phyloP scores from a whole-genome alignment of 2,888 invertebrate species.

The Sarcophaga variegata region DNA sequence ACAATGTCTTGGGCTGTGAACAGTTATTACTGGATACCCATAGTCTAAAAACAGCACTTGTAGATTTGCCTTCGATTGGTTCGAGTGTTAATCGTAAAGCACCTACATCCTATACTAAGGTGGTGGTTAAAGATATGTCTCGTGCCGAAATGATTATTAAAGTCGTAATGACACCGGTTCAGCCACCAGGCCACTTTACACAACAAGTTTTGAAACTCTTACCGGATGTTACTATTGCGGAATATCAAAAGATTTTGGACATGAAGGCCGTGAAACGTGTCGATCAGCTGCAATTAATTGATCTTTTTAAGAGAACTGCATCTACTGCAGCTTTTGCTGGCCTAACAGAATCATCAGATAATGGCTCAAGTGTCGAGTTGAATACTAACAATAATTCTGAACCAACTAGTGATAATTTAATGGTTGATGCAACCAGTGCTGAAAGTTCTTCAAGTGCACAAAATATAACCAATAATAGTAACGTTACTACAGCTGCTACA shows the following conservation, averaged over 20 bases:
- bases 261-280: constrained; percentile 91
- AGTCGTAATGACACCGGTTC: constrained; percentile 95
- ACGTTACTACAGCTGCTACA: constrained; percentile 63
- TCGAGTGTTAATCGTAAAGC: constrained; percentile 94
- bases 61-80: constrained; percentile 97
- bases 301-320: constrained; percentile 83
- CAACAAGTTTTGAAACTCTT: constrained; percentile 94
- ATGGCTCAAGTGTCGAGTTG: constrained; percentile 33
- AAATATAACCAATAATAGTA: constrained; percentile 3
- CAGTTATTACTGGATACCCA: constrained; percentile 96
- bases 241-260: constrained; percentile 96
- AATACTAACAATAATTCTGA: constrained; percentile 29
- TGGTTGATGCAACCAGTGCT: constrained; percentile 56
- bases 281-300: constrained; percentile 84
- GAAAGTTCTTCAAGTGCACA: constrained; percentile 35
- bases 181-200: constrained; percentile 90
- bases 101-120: constrained; percentile 92
- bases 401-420: constrained; percentile 48
- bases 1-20: constrained; percentile 91
- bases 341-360: constrained; percentile 42
- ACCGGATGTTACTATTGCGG: constrained; percentile 93
- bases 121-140: constrained; percentile 92
- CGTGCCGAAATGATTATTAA: constrained; percentile 99
- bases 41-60: constrained; percentile 94
- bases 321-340: constrained; percentile 74